phyloP scores from a whole-genome alignment of 2,797 vertebrate genomes.

The Morus bassanus region DNA sequence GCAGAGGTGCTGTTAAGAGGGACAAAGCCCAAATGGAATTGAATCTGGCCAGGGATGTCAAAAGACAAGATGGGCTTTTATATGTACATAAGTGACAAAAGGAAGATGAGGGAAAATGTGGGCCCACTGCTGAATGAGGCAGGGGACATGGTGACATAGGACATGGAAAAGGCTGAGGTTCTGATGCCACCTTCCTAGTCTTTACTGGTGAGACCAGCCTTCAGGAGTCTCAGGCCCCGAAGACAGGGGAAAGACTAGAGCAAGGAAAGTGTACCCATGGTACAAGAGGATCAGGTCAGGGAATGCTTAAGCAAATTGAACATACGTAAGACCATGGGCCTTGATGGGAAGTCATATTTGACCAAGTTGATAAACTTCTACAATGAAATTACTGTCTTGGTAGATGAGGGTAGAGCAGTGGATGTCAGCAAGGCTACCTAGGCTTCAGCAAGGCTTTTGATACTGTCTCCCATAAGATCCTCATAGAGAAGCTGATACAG shows the following conservation, averaged over 20 bases:
- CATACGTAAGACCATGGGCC: rapidly evolving
- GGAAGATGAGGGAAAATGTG: background rate
- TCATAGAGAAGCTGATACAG: background rate
- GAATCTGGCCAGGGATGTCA: background rate
- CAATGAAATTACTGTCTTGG: background rate
- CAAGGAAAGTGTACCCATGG: background rate
- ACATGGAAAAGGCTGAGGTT: background rate
- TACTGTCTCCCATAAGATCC: background rate
- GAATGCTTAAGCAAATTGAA: background rate
- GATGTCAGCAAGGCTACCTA: background rate
- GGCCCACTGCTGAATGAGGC: background rate
- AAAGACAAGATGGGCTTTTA: background rate
- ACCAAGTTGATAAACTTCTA: background rate
- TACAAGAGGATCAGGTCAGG: background rate
- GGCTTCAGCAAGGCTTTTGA: background rate
- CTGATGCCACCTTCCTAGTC: background rate
- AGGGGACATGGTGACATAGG: background rate
- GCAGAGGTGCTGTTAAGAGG: background rate
- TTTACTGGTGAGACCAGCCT: background rate
- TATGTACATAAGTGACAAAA: background rate
- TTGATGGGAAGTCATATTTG: background rate
- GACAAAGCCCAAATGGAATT: background rate
- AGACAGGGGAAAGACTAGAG: background rate
- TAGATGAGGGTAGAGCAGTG: background rate
- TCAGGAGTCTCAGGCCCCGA: background rate